phyloP scores from a whole-genome alignment of 1,140 invertebrate species.

The Tetraneura akinire region DNA sequence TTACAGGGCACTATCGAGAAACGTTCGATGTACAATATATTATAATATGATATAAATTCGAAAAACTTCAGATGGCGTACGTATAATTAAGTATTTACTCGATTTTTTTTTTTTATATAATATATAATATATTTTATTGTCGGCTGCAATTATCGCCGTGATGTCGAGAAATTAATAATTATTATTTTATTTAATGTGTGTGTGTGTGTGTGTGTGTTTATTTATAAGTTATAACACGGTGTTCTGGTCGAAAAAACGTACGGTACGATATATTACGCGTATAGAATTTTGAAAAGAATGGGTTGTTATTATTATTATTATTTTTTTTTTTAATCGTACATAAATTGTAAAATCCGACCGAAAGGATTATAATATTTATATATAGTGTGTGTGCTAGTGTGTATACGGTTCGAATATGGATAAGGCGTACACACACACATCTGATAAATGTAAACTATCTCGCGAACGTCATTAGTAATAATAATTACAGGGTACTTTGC shows the following conservation, averaged over 20 bases:
- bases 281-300: neutral
- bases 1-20: too few relatives aligned
- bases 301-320: conserved; percentile 17
- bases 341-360: conserved; percentile 29
- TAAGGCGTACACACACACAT: conserved; percentile 23
- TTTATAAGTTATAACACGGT: too few relatives aligned
- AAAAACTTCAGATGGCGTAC: neutral
- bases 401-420: neutral
- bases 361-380: conserved; percentile 14
- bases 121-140: conserved; percentile 19
- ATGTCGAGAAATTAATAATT: conserved; percentile 2
- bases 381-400: too few relatives aligned
- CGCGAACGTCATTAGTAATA: conserved; percentile 48
- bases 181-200: neutral
- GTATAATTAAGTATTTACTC: neutral
- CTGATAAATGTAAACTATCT: conserved; percentile 50
- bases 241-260: neutral
- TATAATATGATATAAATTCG: neutral
- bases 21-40: neutral
- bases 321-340: conserved; percentile 39
- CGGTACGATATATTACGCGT: neutral
- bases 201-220: too few relatives aligned
- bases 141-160: neutral
- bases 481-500: conserved; percentile 43
- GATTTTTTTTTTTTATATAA: neutral